Evolutionary conservation across 1,140 invertebrate species (phyloP).

Genomic region (Eubasilissa regina): DNA sequence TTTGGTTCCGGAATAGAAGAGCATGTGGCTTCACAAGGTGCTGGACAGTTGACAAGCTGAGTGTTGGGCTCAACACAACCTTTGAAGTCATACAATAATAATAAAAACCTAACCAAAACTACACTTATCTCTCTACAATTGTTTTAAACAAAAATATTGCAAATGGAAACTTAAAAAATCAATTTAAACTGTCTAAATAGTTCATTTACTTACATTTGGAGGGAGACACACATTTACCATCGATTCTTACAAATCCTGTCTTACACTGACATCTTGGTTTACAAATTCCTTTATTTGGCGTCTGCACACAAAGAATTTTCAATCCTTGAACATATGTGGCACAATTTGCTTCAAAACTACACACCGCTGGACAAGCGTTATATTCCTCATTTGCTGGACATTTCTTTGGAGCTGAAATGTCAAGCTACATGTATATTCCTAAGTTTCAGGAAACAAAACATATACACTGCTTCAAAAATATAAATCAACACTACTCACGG

Average conservation of each 20-base stretch:
- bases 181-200: too few species aligned
- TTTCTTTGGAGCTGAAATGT: neutral
- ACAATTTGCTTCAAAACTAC: conserved; percentile 39
- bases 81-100: neutral
- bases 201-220: too few species aligned
- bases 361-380: conserved; percentile 23
- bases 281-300: too few species aligned
- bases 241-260: conserved; percentile 27
- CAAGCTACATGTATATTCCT: neutral
- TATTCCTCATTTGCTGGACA: conserved; percentile 15
- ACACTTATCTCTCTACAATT: too few species aligned
- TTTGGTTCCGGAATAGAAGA: neutral
- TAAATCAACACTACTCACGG: conserved; percentile 30
- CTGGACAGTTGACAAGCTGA: neutral
- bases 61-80: neutral
- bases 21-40: conserved; percentile 26
- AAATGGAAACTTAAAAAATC: too few species aligned
- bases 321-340: neutral
- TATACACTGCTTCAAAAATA: too few species aligned
- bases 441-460: neutral
- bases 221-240: conserved; percentile 7
- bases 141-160: too few species aligned
- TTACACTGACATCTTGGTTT: conserved; percentile 39
- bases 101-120: too few species aligned
- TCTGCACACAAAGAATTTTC: conserved; percentile 6